Evolutionary conservation across 2,113 vertebrate genomes (phyloP).

Genomic region (Pongo pygmaeus): DNA sequence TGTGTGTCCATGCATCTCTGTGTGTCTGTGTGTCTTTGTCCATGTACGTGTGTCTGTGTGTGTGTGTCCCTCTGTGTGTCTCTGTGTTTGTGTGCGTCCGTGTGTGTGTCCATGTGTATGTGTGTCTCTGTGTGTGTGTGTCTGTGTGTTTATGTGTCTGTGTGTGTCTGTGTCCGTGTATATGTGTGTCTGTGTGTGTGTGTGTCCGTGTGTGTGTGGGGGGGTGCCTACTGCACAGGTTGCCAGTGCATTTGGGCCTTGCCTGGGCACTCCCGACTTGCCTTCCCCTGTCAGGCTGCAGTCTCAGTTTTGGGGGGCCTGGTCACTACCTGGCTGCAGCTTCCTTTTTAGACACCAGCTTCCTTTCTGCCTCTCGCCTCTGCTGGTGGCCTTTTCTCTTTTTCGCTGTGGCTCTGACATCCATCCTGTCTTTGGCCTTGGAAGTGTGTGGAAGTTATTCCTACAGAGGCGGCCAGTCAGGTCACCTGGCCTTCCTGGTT

Average conservation of each 20-base stretch:
- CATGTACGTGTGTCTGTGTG: background rate
- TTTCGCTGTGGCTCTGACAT: no score
- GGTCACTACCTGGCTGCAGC: background rate
- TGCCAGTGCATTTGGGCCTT: background rate
- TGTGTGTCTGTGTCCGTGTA: no score
- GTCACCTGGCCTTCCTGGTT: background rate
- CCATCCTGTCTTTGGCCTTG: background rate
- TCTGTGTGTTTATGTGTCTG: accelerated
- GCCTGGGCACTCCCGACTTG: background rate
- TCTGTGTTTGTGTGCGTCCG: no score
- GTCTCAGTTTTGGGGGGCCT: background rate
- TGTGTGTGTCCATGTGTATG: background rate
- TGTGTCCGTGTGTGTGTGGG: no score
- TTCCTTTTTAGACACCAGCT: background rate
- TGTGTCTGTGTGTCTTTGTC: no score
- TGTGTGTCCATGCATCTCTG: background rate
- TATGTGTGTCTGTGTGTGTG: no score
- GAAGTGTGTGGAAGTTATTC: background rate
- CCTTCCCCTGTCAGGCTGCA: background rate
- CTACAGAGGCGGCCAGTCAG: background rate
- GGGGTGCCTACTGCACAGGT: background rate
- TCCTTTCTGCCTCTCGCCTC: background rate
- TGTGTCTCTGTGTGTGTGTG: accelerated
- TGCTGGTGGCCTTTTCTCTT: background rate
- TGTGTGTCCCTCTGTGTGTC: background rate